Conservation (phyloP, 2,797 vertebrate genomes). For the Heliangelus exortis region DNA sequence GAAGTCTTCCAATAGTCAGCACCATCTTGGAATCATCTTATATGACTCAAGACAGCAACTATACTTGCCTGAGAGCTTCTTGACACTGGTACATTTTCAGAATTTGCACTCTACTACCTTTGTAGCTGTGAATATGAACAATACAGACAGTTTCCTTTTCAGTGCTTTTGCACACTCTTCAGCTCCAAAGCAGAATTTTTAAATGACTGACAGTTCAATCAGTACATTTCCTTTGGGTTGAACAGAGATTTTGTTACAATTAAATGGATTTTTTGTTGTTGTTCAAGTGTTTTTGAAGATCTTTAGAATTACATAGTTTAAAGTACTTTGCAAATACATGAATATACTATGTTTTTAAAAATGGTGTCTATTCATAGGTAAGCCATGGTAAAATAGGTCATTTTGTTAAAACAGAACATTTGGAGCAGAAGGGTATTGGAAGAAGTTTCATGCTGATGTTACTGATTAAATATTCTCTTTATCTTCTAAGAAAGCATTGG, state of each 20-base stretch:
- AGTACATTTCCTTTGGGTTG: background rate
- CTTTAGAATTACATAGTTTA: background rate
- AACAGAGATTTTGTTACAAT: background rate
- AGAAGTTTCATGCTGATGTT: background rate
- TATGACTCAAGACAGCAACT: background rate
- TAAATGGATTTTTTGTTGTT: background rate
- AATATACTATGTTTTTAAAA: accelerated
- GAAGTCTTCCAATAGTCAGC: background rate
- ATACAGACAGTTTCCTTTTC: background rate
- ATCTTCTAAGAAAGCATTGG: background rate
- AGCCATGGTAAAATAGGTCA: background rate
- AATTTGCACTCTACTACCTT: background rate
- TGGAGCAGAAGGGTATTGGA: background rate
- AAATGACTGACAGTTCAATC: background rate
- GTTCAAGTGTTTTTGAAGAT: background rate
- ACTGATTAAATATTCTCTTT: background rate
- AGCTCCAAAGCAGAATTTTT: background rate
- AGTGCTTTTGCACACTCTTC: background rate
- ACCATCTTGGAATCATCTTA: no score
- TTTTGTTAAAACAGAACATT: background rate
- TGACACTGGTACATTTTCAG: background rate
- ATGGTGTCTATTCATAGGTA: background rate
- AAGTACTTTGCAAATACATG: background rate
- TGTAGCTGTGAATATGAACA: background rate
- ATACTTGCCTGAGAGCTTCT: background rate